Base-by-base conservation (phyloP, 2,888 invertebrate species). In the Agriotes lineatus region DNA sequence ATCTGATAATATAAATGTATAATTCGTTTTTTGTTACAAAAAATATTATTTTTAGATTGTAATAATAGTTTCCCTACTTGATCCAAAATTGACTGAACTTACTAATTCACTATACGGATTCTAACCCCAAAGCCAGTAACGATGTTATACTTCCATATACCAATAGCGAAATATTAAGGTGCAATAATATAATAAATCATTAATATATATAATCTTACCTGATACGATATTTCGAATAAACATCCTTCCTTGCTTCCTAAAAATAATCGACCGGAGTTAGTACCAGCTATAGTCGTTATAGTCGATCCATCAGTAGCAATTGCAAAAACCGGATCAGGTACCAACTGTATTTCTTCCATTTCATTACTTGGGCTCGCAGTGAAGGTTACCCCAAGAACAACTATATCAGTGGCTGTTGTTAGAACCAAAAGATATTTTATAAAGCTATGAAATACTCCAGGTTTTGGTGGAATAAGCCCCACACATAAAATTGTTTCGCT, bases 401-500 rank as follows among this genome's bases (percentile, higher is more conserved):
- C 92, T 75, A 99, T 93, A 86, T 99, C 98, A 45, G 95, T 92
- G 19, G 96, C 93, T n/a, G 99, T 99, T 10, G 97, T 94, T 61
- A 99, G 86, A 71, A 97, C 91, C 57, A 99, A 86, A 62, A 99
- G 87, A 85, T 96, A 94, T 85, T 95, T 95, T 9, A 99, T 95
- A 83, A 96, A 94, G 72, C 89, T 89, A 79, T 96, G 94, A 82
- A 98, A 97, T 58, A 97, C 95, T 67, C 93, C 94, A 33, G 90
- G 84, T 83, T 95, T 97, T 0, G 98, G 97, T 80, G 90, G 91
- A 0, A 96, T 92, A 68, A 99, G 85, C 1, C 96, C 97, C 61
- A 98, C 97, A 82, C 95, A 93, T 50, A 98, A 89, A 79, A 99
- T 98, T 0, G 97, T 93, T 83, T 98, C 97, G 75, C 92, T 94